Evolutionary conservation across 2,113 vertebrate species (phyloP).

Genomic region (Isurus oxyrinchus): DNA sequence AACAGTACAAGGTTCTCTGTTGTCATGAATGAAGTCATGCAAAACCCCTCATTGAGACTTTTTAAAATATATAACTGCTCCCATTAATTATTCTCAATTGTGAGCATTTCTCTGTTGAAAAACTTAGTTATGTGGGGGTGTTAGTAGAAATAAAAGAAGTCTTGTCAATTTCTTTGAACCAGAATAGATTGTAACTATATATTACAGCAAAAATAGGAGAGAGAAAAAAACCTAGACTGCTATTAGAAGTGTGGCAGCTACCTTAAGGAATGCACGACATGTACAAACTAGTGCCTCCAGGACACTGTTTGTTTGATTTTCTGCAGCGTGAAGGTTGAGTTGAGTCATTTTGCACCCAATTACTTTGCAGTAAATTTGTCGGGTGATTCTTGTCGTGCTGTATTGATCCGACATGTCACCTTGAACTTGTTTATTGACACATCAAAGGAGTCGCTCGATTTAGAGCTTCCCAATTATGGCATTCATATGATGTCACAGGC

Average conservation of each 20-base stretch:
- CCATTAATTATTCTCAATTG: conserved; percentile 15
- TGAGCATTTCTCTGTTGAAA: conserved; percentile 19
- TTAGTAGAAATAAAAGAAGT: not conserved
- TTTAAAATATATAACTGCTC: not conserved
- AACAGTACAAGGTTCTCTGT: not conserved
- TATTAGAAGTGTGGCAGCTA: conserved; percentile 16
- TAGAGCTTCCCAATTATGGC: conserved; percentile 97
- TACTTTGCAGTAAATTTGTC: conserved; percentile 97
- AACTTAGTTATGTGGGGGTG: not conserved
- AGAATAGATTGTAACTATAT: not conserved
- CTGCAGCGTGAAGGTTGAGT: conserved; percentile 77
- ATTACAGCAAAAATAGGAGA: conserved; percentile 8
- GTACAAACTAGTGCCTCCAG: conserved; percentile 62
- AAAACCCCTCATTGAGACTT: not conserved
- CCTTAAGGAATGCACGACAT: conserved; percentile 58
- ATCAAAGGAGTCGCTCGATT: conserved; percentile 85
- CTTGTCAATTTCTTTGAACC: not conserved
- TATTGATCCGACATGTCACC: conserved; percentile 98
- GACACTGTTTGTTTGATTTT: conserved; percentile 65
- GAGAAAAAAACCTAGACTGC: not conserved
- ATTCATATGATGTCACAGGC: conserved; percentile 96
- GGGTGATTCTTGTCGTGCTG: conserved; percentile 91
- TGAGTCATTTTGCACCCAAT: conserved; percentile 92
- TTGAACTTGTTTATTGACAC: conserved; percentile 99
- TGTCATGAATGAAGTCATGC: conserved; percentile 7